Evolutionary conservation across 2,797 vertebrate genomes (phyloP).

Genomic region (Manis pentadactyla): DNA sequence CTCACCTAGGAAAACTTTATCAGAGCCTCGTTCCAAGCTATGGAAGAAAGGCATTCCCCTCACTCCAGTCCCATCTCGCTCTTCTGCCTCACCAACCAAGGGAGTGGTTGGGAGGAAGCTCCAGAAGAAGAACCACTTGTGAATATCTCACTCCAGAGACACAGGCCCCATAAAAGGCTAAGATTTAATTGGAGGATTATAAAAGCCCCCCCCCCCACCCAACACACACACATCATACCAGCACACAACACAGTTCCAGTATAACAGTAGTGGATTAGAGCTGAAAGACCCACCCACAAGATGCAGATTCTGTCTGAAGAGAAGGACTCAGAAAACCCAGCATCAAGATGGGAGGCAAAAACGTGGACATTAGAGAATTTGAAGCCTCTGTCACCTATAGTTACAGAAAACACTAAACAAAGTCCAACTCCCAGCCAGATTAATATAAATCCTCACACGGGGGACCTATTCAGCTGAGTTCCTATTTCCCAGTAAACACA

Average conservation of each 20-base stretch:
- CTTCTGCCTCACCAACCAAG: background rate
- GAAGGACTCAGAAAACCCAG: background rate
- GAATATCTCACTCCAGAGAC: background rate
- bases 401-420: background rate
- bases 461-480: background rate
- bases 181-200: background rate
- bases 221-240: background rate
- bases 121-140: background rate
- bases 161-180: background rate
- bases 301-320: background rate
- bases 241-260: background rate
- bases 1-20: background rate
- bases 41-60: background rate
- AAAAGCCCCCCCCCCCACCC: background rate
- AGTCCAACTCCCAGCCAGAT: background rate
- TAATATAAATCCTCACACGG: background rate
- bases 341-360: background rate
- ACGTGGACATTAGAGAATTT: background rate
- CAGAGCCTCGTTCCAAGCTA: background rate
- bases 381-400: background rate
- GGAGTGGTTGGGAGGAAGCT: background rate
- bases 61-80: background rate
- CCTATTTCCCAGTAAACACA: background rate
- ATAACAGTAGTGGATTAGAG: background rate
- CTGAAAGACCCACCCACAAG: background rate